These are phyloP conservation scores for Scalopus aquaticus DNA, from an alignment of 2,113 vertebrate species.

Conservation along the genomic window DNA sequence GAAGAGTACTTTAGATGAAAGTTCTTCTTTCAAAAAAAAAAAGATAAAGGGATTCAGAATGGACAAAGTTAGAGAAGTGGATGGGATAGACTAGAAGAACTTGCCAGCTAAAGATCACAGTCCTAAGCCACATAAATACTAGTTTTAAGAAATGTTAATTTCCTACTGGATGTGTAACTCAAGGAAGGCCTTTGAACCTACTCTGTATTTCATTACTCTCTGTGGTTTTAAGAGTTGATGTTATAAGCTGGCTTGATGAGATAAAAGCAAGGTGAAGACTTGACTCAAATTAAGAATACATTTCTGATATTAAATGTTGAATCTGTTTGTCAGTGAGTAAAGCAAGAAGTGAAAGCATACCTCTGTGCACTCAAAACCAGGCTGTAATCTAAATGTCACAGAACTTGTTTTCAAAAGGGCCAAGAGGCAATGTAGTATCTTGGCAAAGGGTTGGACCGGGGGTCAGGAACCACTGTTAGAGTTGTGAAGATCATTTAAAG, in stretches of 20 bases:
- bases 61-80: background rate
- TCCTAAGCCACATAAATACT: conserved; percentile 3
- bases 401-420: background rate
- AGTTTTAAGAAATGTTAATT: conserved; percentile 45
- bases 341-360: background rate
- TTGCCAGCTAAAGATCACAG: background rate
- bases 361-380: background rate
- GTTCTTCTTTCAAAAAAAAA: background rate
- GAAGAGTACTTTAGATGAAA: conserved; percentile 25
- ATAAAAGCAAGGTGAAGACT: conserved; percentile 60
- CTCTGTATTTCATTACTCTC: conserved; percentile 40
- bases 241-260: conserved; percentile 33
- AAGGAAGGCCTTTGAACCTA: background rate
- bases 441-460: background rate
- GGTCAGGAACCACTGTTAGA: background rate
- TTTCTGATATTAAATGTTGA: conserved; percentile 48
- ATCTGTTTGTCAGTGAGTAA: conserved; percentile 6
- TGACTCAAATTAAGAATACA: conserved; percentile 29
- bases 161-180: background rate
- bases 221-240: background rate
- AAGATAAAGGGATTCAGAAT: background rate
- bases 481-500: background rate
- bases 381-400: background rate
- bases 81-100: background rate
- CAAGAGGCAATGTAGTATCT: background rate